A percentile compares a stretch with the other conserved stretches of the same genome.
phyloP scores from a whole-genome alignment of 2,113 vertebrate genomes.

The Gallinago jamesoni region DNA sequence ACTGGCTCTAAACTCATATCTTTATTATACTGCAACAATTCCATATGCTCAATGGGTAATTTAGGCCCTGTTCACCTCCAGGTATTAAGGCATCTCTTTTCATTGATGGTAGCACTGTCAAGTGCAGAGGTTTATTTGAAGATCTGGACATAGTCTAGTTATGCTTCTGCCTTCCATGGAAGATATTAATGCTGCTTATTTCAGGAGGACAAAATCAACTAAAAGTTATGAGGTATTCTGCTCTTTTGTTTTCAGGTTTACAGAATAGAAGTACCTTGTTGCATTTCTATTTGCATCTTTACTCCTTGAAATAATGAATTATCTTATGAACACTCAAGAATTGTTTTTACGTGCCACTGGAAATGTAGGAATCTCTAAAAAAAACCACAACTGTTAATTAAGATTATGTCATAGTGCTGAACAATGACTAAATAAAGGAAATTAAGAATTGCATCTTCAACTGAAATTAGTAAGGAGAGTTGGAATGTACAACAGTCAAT shows the following conservation, averaged over 20 bases:
- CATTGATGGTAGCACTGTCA: background rate
- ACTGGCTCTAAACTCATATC: background rate
- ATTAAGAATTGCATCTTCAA: rapidly evolving
- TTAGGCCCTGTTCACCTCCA: background rate
- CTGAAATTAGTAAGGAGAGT: background rate
- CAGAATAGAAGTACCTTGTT: background rate
- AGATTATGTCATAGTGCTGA: background rate
- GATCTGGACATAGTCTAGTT: background rate
- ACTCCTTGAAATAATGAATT: background rate
- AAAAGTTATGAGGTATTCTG: background rate
- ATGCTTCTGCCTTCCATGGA: background rate
- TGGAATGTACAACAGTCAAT: background rate
- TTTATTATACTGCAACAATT: rapidly evolving
- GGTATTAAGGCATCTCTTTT: background rate
- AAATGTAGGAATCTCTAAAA: background rate
- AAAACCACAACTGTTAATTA: background rate
- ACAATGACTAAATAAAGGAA: background rate
- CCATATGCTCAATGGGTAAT: background rate
- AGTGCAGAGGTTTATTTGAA: background rate
- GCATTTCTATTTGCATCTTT: background rate
- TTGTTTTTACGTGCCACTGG: background rate
- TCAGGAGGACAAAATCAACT: background rate
- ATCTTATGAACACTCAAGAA: background rate
- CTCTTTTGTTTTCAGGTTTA: background rate
- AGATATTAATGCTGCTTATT: background rate